Conservation (phyloP, 1,140 invertebrate genomes). For the Anoplophora glabripennis region DNA sequence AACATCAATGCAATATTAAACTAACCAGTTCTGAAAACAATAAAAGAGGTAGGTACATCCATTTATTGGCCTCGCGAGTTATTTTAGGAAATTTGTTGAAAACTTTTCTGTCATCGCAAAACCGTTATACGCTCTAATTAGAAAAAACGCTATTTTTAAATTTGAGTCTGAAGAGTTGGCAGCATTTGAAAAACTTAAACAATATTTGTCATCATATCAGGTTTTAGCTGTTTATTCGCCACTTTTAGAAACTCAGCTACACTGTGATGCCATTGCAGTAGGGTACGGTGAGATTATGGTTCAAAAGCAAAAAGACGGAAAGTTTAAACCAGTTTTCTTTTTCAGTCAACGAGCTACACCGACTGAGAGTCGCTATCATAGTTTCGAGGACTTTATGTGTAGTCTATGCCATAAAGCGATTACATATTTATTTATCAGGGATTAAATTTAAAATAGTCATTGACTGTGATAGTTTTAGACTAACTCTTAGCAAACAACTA, state of each 20-base stretch:
- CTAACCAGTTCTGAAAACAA: slow-evolving; percentile 21
- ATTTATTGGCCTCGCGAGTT: slow-evolving; percentile 22
- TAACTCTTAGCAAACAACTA: slow-evolving; percentile 31
- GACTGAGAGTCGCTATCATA: slow-evolving; percentile 45
- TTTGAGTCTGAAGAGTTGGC: slow-evolving; percentile 26
- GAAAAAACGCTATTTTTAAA: slow-evolving; percentile 32
- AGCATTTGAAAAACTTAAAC: slow-evolving; percentile 32
- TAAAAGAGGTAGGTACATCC: slow-evolving; percentile 22
- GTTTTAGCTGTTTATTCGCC: slow-evolving; percentile 21
- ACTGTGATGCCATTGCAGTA: slow-evolving; percentile 13
- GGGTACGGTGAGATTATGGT: slow-evolving; percentile 16
- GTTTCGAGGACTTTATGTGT: slow-evolving; percentile 50
- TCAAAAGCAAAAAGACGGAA: slow-evolving; percentile 18
- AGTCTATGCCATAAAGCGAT: slow-evolving; percentile 46
- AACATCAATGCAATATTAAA: slow-evolving; percentile 18
- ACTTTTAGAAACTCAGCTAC: slow-evolving; percentile 13
- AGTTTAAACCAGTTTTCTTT: slow-evolving; percentile 44
- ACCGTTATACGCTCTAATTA: slow-evolving; percentile 33
- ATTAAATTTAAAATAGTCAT: slow-evolving; percentile 44
- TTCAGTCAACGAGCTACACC: slow-evolving; percentile 40
- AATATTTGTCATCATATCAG: background rate
- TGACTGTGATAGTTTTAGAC: slow-evolving; percentile 36
- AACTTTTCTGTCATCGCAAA: slow-evolving; percentile 33
- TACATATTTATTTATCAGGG: background rate
- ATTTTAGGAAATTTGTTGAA: slow-evolving; percentile 32